phyloP scores from a whole-genome alignment of 1,140 invertebrate species.

The Pentalonia nigronervosa region DNA sequence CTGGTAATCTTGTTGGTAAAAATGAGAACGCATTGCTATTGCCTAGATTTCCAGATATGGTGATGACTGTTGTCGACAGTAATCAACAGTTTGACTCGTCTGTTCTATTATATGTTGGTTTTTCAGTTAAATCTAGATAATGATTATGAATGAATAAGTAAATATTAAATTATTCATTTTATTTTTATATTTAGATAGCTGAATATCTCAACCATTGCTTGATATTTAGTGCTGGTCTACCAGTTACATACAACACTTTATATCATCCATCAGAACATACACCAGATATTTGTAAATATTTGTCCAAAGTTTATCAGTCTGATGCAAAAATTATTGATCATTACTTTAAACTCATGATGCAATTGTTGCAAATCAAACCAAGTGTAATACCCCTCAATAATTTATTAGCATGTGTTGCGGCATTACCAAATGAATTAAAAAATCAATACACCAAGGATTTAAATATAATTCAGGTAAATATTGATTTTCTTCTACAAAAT shows the following conservation, averaged over 20 bases:
- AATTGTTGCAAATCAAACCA: conserved; percentile 66
- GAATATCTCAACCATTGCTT: conserved; percentile 57
- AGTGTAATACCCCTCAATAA: conserved; percentile 71
- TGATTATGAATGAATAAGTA: not conserved
- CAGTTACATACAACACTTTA: conserved; percentile 59
- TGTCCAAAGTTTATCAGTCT: conserved; percentile 66
- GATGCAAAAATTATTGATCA: conserved; percentile 69
- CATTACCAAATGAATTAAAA: conserved; percentile 71
- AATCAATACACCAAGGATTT: conserved; percentile 68
- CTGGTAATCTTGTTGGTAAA: conserved; percentile 41
- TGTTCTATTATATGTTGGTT: conserved; percentile 27
- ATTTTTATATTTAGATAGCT: conserved; percentile 17
- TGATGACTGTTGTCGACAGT: conserved; percentile 45
- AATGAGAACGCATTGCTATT: conserved; percentile 19
- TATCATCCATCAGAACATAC: conserved; percentile 72
- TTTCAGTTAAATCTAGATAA: not conserved
- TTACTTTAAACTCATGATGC: conserved; percentile 73
- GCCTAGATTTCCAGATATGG: conserved; percentile 46
- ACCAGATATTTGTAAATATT: conserved; percentile 70
- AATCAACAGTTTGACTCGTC: conserved; percentile 31
- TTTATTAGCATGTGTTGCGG: conserved; percentile 77
- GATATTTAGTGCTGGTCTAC: conserved; percentile 51
- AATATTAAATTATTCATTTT: not conserved
- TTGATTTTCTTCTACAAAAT: not conserved
- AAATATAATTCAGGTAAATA: conserved; percentile 63